Evolutionary conservation across 2,888 invertebrate species (phyloP).

Genomic region (Dinocampus coccinellae): DNA sequence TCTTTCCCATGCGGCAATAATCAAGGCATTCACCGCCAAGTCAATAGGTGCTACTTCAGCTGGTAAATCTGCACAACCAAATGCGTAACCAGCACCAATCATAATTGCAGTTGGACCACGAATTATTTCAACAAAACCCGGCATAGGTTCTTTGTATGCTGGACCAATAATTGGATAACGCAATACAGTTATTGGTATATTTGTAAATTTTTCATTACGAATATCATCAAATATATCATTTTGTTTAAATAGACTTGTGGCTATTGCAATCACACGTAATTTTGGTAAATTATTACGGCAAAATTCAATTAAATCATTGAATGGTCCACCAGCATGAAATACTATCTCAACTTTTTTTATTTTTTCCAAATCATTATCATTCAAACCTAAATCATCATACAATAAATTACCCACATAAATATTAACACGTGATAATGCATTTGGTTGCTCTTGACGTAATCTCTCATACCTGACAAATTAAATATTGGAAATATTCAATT

Average conservation of each 20-base stretch:
- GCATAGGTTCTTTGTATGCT: slow-evolving; percentile 57
- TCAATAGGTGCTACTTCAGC: slow-evolving; percentile 59
- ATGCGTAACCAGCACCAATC: slow-evolving; percentile 56
- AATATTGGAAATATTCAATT: neutral
- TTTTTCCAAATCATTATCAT: slow-evolving; percentile 25
- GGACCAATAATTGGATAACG: slow-evolving; percentile 56
- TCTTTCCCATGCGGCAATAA: slow-evolving; percentile 57
- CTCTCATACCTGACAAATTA: slow-evolving; percentile 53
- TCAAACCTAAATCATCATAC: slow-evolving; percentile 52
- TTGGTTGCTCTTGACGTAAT: slow-evolving; percentile 51
- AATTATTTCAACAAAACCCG: slow-evolving; percentile 56
- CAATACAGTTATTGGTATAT: slow-evolving; percentile 52
- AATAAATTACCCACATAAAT: slow-evolving; percentile 57
- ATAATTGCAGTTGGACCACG: slow-evolving; percentile 58
- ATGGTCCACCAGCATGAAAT: slow-evolving; percentile 57
- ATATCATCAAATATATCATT: slow-evolving; percentile 42
- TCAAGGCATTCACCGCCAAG: slow-evolving; percentile 54
- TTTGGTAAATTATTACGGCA: slow-evolving; percentile 49
- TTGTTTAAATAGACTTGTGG: slow-evolving; percentile 48
- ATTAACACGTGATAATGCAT: slow-evolving; percentile 51
- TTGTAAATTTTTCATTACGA: slow-evolving; percentile 43
- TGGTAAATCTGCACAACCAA: slow-evolving; percentile 49
- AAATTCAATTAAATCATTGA: slow-evolving; percentile 49
- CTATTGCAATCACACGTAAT: slow-evolving; percentile 45
- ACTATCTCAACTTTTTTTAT: slow-evolving; percentile 53